Percentiles rank a stretch among this genome's conserved stretches.
phyloP scores from a whole-genome alignment of 1,140 invertebrate genomes.

The Lordiphosa mommai region DNA sequence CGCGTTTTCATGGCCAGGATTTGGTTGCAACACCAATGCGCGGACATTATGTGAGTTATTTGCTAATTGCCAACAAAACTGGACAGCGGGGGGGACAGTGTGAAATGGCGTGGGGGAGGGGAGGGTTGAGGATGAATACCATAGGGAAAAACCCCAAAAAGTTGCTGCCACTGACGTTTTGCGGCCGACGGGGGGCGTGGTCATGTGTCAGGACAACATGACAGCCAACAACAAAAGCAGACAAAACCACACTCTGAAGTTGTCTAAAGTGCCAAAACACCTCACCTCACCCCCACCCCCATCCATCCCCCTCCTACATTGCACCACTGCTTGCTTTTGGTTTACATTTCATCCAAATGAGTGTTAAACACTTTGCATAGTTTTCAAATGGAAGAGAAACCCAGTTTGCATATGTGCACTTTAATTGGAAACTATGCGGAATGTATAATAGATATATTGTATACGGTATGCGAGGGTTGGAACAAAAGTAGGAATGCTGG shows the following conservation, averaged over 20 bases:
- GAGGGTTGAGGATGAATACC: too few relatives aligned
- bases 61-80: conserved; percentile 50
- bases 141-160: conserved; percentile 21
- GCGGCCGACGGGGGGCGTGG: conserved; percentile 1
- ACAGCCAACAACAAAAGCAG: conserved; percentile 26
- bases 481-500: too few relatives aligned
- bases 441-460: too few relatives aligned
- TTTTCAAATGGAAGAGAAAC: conserved; percentile 9
- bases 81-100: conserved; percentile 3
- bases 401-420: not conserved
- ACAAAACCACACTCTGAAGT: conserved; percentile 21
- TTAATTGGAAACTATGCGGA: too few relatives aligned
- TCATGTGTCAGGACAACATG: conserved; percentile 25
- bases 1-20: conserved; percentile 33
- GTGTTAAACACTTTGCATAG: conserved; percentile 41
- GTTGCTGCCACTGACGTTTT: conserved; percentile 15
- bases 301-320: too few relatives aligned
- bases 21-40: conserved; percentile 23
- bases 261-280: too few relatives aligned
- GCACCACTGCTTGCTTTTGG: conserved; percentile 15
- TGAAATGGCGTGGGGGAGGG: not conserved
- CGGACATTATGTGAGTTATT: conserved; percentile 59
- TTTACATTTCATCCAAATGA: conserved; percentile 43
- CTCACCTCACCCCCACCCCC: too few relatives aligned
- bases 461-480: too few relatives aligned